These are phyloP conservation scores for Tetranychus piercei DNA, from an alignment of 2,888 invertebrate species.

Conservation along the genomic window DNA sequence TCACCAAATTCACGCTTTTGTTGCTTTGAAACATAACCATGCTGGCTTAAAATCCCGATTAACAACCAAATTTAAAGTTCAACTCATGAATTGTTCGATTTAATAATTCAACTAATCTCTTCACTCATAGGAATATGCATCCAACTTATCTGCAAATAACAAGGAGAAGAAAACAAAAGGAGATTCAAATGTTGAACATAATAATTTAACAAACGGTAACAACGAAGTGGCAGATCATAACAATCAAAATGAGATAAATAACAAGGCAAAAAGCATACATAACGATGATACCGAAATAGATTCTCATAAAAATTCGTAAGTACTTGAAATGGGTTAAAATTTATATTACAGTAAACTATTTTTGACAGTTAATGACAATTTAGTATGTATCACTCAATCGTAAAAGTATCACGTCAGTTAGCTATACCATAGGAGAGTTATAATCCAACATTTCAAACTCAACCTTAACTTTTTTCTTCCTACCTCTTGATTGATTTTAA, in stretches of 20 bases:
- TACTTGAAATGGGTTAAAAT: not conserved
- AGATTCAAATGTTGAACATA: slow-evolving; percentile 28
- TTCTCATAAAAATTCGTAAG: slow-evolving; percentile 12
- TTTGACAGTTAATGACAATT: too few relatives aligned
- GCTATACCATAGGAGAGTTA: too few relatives aligned
- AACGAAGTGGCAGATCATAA: slow-evolving; percentile 28
- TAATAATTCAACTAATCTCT: not conserved
- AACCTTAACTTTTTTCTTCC: too few relatives aligned
- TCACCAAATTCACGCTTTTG: too few relatives aligned
- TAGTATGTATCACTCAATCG: too few relatives aligned
- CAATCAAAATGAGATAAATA: slow-evolving; percentile 23
- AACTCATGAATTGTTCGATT: not conserved
- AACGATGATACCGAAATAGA: slow-evolving; percentile 15
- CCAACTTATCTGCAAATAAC: slow-evolving; percentile 32
- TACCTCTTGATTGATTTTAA: too few relatives aligned
- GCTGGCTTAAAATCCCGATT: not conserved
- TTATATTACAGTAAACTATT: not conserved
- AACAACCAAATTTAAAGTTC: too few relatives aligned
- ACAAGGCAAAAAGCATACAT: not conserved
- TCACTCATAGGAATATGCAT: slow-evolving; percentile 33
- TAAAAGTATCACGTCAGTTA: too few relatives aligned
- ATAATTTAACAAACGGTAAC: not conserved
- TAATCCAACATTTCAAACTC: too few relatives aligned
- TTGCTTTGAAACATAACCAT: too few relatives aligned
- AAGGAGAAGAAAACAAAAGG: slow-evolving; percentile 28